These are phyloP conservation scores for Anniella stebbinsi DNA, from an alignment of 2,797 vertebrate species.

Conservation along the genomic window DNA sequence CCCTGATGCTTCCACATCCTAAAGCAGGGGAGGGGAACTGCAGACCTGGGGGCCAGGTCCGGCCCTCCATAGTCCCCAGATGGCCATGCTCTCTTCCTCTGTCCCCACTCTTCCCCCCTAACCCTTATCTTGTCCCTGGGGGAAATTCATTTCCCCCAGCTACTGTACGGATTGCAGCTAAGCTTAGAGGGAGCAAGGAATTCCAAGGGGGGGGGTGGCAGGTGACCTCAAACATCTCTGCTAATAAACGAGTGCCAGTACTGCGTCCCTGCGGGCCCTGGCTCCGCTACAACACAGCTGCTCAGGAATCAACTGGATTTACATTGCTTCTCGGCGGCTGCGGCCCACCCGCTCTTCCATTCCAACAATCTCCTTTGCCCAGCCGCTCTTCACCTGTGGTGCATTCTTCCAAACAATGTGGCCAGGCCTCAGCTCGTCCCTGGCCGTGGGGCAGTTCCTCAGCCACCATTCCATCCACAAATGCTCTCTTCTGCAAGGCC, in stretches of 20 bases:
- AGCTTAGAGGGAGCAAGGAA: too few relatives aligned
- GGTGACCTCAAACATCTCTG: too few relatives aligned
- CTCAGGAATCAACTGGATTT: not conserved
- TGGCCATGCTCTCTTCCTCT: not conserved
- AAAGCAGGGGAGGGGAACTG: not conserved
- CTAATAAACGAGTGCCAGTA: too few relatives aligned
- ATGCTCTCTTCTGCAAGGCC: not conserved
- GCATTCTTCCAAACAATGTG: not conserved
- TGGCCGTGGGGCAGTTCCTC: not conserved
- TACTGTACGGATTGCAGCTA: too few relatives aligned
- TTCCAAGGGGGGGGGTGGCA: too few relatives aligned
- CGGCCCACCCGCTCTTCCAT: not conserved
- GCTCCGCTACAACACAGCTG: not conserved
- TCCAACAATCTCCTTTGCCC: not conserved
- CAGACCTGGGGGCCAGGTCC: too few relatives aligned
- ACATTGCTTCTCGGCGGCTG: not conserved
- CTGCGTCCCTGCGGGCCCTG: too few relatives aligned
- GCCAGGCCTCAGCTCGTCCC: not conserved
- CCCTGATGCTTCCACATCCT: not conserved
- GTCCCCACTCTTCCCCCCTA: too few relatives aligned
- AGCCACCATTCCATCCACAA: not conserved
- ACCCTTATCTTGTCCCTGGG: too few relatives aligned
- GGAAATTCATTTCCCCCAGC: too few relatives aligned
- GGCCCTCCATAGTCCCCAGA: too few relatives aligned
- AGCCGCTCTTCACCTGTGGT: not conserved